phyloP scores from a whole-genome alignment of 2,888 invertebrate genomes.

The Orthosia gracilis region DNA sequence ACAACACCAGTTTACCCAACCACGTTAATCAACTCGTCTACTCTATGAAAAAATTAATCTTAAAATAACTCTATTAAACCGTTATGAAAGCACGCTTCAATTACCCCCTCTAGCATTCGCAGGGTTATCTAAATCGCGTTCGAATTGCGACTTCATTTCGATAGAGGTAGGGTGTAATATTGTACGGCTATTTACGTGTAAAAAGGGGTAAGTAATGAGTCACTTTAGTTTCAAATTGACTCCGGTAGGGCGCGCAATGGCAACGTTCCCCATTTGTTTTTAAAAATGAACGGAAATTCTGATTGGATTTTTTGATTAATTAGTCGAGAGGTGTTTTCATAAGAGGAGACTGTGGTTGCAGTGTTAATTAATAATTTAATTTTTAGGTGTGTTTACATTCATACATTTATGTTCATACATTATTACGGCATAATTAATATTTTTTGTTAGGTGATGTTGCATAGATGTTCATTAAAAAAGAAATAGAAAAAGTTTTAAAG shows the following conservation, averaged over 20 bases:
- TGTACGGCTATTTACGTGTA: constrained; percentile 25
- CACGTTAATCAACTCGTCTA: constrained; percentile 65
- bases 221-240: constrained; percentile 77
- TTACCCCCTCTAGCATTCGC: constrained; percentile 52
- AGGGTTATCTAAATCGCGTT: constrained; percentile 19
- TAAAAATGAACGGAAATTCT: constrained; percentile 79
- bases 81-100: constrained; percentile 69
- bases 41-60: constrained; percentile 63
- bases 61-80: constrained; percentile 73
- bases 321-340: constrained; percentile 67
- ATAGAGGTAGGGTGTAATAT: constrained; percentile 37
- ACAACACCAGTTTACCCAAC: constrained; percentile 54
- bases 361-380: constrained; percentile 36
- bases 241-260: constrained; percentile 63
- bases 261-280: constrained; percentile 72
- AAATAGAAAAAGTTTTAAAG: no score
- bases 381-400: constrained; percentile 23
- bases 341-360: constrained; percentile 29
- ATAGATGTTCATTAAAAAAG: background rate
- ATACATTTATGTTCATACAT: background rate
- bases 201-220: constrained; percentile 75
- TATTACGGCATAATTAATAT: constrained; percentile 13
- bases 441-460: background rate
- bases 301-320: constrained; percentile 81
- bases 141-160: constrained; percentile 34